Evolutionary conservation across 2,888 invertebrate genomes (phyloP), one percentile per base, ranked within the genome.

Genomic region (Agrochola macilenta): DNA sequence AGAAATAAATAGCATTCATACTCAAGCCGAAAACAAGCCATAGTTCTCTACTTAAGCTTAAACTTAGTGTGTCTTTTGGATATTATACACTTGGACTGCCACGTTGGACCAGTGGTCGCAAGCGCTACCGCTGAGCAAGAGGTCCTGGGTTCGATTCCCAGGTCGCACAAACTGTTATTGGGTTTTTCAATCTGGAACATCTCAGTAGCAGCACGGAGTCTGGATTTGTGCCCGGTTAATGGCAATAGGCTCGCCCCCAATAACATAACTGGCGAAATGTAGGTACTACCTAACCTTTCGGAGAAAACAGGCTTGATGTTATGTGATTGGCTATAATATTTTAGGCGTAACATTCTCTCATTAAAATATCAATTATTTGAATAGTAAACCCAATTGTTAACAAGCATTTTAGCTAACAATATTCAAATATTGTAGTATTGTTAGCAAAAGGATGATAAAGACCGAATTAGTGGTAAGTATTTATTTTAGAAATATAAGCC

Each of bases 391-490:
- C 68, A 49, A 81, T 58, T 52, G 17, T 23, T 52, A 23, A 1
- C 1, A 58, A 14, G 61, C 14, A 65, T 39, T 39, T 39, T 39
- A 35, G 14, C n/a, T 52, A 39, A 20, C 3, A 57, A 71, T 57
- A 78, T 57, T 14, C 14, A 78, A 80, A 58, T 14, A 57, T 63
- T 79, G 26, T 26, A 54, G 23, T 74, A 23, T 35, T 46, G n/a
- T 57, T n/a, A n/a, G 14, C 65, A 66, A 35, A 80, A 81, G n/a
- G 14, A 8, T 20, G 11, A 14, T 66, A 49, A 5, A 58, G 57
- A 23, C 7, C 23, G 58, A 46, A 82, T 76, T 26, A 60, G 58
- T 63, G 23, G n/a, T 23, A 64, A 46, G 35, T 82, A 58, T 76
- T 76, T 64, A 64, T 79, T 68, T 64, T 58, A 52, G 46, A n/a